These are phyloP conservation scores for Anser brachyrhynchus DNA, from an alignment of 2,113 vertebrate genomes.

Conservation along the genomic window DNA sequence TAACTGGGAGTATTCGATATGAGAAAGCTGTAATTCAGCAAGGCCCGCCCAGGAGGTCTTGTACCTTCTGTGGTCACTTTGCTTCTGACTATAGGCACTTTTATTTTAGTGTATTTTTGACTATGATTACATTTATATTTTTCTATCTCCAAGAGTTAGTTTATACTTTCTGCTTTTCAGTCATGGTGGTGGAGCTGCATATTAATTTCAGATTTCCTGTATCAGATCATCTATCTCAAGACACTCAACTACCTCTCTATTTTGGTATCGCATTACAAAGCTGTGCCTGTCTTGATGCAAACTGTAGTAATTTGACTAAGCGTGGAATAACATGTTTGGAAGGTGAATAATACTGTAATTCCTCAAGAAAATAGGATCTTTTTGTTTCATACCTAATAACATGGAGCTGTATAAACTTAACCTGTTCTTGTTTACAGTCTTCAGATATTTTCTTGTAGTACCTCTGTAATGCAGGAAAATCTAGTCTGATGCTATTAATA, in stretches of 20 bases:
- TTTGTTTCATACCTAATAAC: not conserved
- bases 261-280: not conserved
- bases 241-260: not conserved
- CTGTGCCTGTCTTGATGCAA: not conserved
- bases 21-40: not conserved
- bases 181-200: not conserved
- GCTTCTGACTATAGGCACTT: not conserved
- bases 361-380: not conserved
- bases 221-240: not conserved
- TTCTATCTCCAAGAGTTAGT: not conserved
- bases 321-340: not conserved
- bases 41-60: not conserved
- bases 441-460: not conserved
- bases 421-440: not conserved
- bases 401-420: not conserved
- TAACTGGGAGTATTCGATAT: not conserved
- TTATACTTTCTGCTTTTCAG: not conserved
- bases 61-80: not conserved
- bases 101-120: not conserved
- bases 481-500: not conserved
- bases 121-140: not conserved
- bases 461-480: not conserved
- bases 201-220: not conserved
- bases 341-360: not conserved
- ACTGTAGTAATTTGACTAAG: not conserved